Conservation (phyloP, 2,888 invertebrate species). For the Ametastegia equiseti region DNA sequence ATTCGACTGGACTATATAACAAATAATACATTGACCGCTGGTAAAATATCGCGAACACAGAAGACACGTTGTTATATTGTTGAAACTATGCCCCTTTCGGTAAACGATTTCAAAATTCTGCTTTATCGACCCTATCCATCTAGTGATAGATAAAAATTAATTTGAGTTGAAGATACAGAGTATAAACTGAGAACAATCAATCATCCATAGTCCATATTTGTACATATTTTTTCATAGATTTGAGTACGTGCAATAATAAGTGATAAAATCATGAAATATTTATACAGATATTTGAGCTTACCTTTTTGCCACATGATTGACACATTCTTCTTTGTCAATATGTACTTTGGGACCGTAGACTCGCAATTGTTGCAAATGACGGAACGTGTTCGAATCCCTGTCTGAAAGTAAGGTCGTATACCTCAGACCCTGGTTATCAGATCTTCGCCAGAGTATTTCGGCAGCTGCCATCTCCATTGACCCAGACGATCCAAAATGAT, state of each 20-base stretch:
- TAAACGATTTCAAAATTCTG: not conserved
- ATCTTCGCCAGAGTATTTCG: conserved; percentile 51
- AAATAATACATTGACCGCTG: not conserved
- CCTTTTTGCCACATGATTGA: conserved; percentile 53
- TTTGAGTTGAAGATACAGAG: no score
- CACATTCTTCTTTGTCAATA: conserved; percentile 53
- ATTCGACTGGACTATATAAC: no score
- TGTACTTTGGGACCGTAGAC: conserved; percentile 49
- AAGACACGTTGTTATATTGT: no score
- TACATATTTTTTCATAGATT: no score
- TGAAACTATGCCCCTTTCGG: not conserved
- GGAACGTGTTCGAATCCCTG: conserved; percentile 52
- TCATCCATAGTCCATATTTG: not conserved
- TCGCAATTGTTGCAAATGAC: conserved; percentile 48
- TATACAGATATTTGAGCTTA: conserved; percentile 1
- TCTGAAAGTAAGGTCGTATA: conserved; percentile 52
- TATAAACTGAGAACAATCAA: no score
- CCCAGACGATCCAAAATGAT: conserved; percentile 48
- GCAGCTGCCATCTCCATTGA: conserved; percentile 50
- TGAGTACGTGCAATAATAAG: not conserved
- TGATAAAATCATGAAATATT: conserved; percentile 13
- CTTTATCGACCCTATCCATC: not conserved
- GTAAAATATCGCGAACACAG: not conserved
- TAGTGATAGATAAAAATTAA: not conserved
- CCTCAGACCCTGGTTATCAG: conserved; percentile 46